These are phyloP conservation scores for Muscidifurax raptorellus DNA, from an alignment of 1,140 invertebrate species.

Conservation along the genomic window DNA sequence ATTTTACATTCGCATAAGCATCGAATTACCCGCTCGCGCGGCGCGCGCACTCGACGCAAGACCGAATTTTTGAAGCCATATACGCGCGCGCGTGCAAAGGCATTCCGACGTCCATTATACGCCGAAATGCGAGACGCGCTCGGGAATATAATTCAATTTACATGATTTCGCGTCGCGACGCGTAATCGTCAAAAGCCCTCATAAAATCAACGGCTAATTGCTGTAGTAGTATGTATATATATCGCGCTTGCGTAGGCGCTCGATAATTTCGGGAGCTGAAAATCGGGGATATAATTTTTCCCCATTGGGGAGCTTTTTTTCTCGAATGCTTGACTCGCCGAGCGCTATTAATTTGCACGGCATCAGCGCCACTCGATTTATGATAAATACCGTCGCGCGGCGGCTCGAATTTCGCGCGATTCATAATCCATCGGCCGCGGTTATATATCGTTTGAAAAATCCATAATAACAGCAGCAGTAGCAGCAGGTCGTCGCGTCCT, in stretches of 20 bases:
- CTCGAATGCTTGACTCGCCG: neutral
- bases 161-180: slow-evolving; percentile 58
- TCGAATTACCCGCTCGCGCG: too few relatives aligned
- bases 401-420: neutral
- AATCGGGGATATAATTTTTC: neutral
- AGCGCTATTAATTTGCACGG: neutral
- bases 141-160: slow-evolving; percentile 59
- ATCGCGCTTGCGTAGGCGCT: too few relatives aligned
- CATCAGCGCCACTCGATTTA: neutral
- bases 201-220: slow-evolving; percentile 58
- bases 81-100: neutral
- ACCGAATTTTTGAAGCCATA: slow-evolving; percentile 9
- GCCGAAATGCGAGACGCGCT: slow-evolving; percentile 24
- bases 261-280: neutral
- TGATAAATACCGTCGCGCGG: neutral
- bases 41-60: neutral
- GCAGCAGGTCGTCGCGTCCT: neutral
- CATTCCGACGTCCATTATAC: slow-evolving; percentile 55
- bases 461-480: neutral
- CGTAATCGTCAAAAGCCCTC: slow-evolving; percentile 59
- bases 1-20: neutral
- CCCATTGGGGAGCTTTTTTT: neutral
- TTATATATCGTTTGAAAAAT: neutral
- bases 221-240: neutral
- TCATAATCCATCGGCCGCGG: neutral